Percentiles rank a stretch among this genome's conserved stretches.
phyloP scores from a whole-genome alignment of 2,797 vertebrate species.

The Cirrhinus mrigala region DNA sequence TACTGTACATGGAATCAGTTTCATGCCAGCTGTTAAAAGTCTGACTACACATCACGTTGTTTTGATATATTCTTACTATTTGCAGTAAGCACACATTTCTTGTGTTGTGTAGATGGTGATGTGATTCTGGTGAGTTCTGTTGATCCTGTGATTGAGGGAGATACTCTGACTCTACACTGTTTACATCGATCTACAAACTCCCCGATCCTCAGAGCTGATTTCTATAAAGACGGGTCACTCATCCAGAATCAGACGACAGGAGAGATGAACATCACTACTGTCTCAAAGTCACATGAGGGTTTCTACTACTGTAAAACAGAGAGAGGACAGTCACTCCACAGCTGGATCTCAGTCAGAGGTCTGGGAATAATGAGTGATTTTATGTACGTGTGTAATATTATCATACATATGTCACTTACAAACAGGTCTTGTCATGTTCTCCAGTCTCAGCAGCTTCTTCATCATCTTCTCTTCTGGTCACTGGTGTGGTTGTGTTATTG shows the following conservation, averaged over 20 bases:
- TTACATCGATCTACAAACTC: background rate
- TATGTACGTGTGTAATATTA: background rate
- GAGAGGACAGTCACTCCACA: slow-evolving; percentile 28
- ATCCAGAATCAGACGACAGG: slow-evolving; percentile 12
- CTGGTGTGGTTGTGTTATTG: background rate
- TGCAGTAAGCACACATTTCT: too few relatives aligned
- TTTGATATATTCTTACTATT: too few relatives aligned
- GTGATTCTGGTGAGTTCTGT: background rate
- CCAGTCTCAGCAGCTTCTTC: background rate
- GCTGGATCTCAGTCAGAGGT: slow-evolving; percentile 46
- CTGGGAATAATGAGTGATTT: background rate
- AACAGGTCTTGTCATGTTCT: background rate
- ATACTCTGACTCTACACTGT: background rate
- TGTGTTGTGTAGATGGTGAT: slow-evolving; percentile 38
- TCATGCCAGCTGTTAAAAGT: too few relatives aligned
- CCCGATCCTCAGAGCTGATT: slow-evolving; percentile 23
- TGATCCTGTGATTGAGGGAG: slow-evolving; percentile 20
- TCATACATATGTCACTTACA: background rate
- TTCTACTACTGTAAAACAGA: slow-evolving; percentile 36
- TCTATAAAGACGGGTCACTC: slow-evolving; percentile 23
- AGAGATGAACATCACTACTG: slow-evolving; percentile 35
- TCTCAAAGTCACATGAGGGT: slow-evolving; percentile 21
- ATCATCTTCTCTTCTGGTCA: background rate
- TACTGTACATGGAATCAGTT: too few relatives aligned
- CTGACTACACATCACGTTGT: too few relatives aligned